Conservation (phyloP, 2,113 vertebrate species). For the Recurvirostra avosetta region DNA sequence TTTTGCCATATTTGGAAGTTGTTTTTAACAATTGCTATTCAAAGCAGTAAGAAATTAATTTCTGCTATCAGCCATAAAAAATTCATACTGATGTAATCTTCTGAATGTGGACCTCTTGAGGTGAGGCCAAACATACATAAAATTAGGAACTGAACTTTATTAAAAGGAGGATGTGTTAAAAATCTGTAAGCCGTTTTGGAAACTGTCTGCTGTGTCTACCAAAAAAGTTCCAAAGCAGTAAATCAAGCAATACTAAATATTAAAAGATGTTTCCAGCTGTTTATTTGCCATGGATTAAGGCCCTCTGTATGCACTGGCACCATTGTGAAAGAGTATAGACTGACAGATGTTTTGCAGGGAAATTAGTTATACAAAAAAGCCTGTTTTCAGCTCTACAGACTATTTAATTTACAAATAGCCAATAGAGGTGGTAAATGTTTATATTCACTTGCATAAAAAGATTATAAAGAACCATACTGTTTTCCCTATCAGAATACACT, state of each 20-base stretch:
- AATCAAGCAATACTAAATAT: background rate
- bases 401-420: background rate
- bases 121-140: background rate
- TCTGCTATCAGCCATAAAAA: background rate
- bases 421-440: background rate
- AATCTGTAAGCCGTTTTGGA: background rate
- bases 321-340: background rate
- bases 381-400: background rate
- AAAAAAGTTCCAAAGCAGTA: background rate
- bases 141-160: background rate
- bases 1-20: background rate
- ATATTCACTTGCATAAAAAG: background rate
- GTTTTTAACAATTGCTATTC: background rate
- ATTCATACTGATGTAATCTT: background rate
- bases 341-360: background rate
- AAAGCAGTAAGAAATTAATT: background rate
- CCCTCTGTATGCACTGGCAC: background rate
- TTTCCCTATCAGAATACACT: background rate
- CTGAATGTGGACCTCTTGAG: background rate
- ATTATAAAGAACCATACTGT: background rate
- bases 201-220: background rate
- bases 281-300: background rate
- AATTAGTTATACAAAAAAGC: background rate
- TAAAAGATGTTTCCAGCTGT: background rate
- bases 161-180: slow-evolving; percentile 4